Base-by-base conservation (phyloP, 2,797 vertebrate genomes). In the Phataginus tetradactyla region DNA sequence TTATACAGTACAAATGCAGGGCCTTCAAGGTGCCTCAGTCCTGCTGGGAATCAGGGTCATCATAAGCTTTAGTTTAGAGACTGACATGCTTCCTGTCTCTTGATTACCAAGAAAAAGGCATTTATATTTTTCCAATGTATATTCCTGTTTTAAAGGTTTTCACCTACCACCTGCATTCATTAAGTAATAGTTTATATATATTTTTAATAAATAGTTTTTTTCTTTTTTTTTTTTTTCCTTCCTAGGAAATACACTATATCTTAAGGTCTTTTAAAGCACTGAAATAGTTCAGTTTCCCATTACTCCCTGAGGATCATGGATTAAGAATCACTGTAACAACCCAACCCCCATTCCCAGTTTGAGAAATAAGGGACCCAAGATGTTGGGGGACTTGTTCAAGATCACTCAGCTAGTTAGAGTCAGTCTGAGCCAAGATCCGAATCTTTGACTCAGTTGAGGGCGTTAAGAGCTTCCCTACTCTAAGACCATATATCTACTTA, bases 171-270 rank as follows among this genome's bases (percentile, higher is more conserved):
- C n/a, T 78, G 5, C 3, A 87, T 90, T 87, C 64, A 72, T 81
- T 86, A 57, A 84, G 51, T 94, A 83, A 94, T 34, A 92, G 25
- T 69, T 51, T 79, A 49, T 49, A 29, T 12, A 45, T 45, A 12
- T 45, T 45, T 45, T 45, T 45, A 45, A 45, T 12, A 45, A 45
- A 45, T 45, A 45, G 11, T 45, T 45, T 45, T 11, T 45, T 11
- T n/a, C n/a, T n/a, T 11, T 45, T 45, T 45, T 45, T 45, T 45
- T 45, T 51, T 45, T 45, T 51, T 81, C 80, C 72, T 90, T 88
- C 32, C 29, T 89, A 81, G 49, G 37, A 97, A 94, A 86, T 34
- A 87, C n/a, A 87, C 21, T 72, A 63, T 49, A 80, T 93, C 66
- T 81, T 85, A 81, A 85, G 20, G 37, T 5, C 23, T 55, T 79